These are phyloP conservation scores for Escarpia spicata DNA, from an alignment of 2,888 invertebrate genomes.

Conservation along the genomic window DNA sequence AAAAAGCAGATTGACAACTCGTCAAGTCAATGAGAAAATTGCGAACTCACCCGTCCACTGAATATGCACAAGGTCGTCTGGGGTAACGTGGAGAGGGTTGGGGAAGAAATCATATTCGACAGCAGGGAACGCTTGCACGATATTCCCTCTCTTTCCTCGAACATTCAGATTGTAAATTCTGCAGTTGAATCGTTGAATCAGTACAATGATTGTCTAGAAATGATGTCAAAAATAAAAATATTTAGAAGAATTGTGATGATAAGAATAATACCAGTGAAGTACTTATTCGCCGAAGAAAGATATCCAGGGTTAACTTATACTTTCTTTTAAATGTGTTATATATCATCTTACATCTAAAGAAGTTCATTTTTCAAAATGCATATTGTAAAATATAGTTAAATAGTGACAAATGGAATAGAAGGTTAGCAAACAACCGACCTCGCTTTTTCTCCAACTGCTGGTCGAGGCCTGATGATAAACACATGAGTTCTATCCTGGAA, in stretches of 20 bases:
- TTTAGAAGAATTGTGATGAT: neutral
- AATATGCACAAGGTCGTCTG: constrained; percentile 56
- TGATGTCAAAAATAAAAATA: neutral
- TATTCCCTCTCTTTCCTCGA: constrained; percentile 62
- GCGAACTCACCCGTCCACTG: constrained; percentile 58
- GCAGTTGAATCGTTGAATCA: neutral
- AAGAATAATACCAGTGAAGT: neutral
- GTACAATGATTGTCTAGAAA: neutral
- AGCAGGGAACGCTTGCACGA: constrained; percentile 62
- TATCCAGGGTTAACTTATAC: no score
- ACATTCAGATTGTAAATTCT: constrained; percentile 58
- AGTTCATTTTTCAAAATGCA: neutral
- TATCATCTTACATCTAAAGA: no score
- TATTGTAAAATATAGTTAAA: neutral
- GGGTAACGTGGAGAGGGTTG: constrained; percentile 46
- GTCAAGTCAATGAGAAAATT: neutral
- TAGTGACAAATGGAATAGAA: neutral
- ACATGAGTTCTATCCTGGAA: constrained; percentile 63
- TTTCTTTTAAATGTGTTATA: no score
- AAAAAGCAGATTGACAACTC: neutral
- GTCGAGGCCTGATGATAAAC: constrained; percentile 55
- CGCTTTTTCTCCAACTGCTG: constrained; percentile 41
- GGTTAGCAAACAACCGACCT: constrained; percentile 14
- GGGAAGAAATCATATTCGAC: constrained; percentile 63
- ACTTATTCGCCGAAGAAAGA: neutral